A percentile compares a stretch with the other conserved stretches of the same genome.
Conservation (phyloP, 2,888 invertebrate species). For the Chrysolina americana region DNA sequence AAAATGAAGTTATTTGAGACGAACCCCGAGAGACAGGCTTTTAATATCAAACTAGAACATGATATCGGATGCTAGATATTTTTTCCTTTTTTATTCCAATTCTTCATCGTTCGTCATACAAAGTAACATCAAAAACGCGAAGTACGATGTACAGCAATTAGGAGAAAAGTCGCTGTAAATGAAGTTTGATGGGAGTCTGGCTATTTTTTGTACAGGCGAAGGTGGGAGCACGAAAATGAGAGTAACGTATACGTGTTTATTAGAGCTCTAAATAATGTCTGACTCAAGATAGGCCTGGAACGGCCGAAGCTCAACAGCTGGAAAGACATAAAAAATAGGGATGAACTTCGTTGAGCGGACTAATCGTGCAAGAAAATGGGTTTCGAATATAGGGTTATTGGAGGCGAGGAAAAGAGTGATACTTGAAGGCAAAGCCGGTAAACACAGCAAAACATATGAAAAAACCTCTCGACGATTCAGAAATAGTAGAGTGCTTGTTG, state of each 20-base stretch:
- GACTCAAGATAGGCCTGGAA: neutral
- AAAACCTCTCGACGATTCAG: too few relatives aligned
- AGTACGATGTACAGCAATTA: too few relatives aligned
- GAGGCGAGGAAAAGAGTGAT: neutral
- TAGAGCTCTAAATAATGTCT: slow-evolving; percentile 12
- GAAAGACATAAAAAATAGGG: slow-evolving; percentile 16
- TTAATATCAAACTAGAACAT: too few relatives aligned
- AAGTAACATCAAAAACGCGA: too few relatives aligned
- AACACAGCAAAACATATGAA: neutral
- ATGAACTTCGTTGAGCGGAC: slow-evolving; percentile 10
- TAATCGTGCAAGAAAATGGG: slow-evolving; percentile 10
- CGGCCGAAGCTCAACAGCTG: slow-evolving; percentile 5
- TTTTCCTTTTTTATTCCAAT: too few relatives aligned
- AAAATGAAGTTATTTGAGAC: too few relatives aligned
- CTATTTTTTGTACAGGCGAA: neutral
- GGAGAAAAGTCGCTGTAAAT: too few relatives aligned
- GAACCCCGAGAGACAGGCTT: too few relatives aligned
- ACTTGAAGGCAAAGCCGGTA: neutral
- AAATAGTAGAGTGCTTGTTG: too few relatives aligned
- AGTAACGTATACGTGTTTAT: slow-evolving; percentile 7
- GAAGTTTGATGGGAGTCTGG: neutral
- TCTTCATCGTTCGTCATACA: too few relatives aligned
- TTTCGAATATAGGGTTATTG: slow-evolving; percentile 6
- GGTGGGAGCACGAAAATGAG: neutral
- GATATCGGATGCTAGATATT: too few relatives aligned